Conservation (phyloP, 2,888 invertebrate species). For the Apamea epomidion region DNA sequence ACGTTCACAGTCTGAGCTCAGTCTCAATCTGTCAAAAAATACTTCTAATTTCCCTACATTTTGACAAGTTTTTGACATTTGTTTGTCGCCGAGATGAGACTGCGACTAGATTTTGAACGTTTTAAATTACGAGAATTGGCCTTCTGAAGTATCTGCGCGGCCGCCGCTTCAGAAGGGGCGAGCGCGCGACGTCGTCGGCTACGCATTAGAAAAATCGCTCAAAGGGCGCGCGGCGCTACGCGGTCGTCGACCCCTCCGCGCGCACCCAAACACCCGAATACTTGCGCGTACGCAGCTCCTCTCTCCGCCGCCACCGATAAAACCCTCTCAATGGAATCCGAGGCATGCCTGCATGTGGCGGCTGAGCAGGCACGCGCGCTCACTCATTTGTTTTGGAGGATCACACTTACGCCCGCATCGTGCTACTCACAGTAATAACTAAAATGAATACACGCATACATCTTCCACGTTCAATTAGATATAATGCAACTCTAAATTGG, state of each 20-base stretch:
- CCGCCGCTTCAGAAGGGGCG: conserved; percentile 30
- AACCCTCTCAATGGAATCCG: conserved; percentile 81
- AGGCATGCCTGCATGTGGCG: conserved; percentile 76
- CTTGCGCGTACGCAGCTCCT: conserved; percentile 85
- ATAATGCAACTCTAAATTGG: conserved; percentile 44
- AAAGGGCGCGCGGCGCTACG: conserved; percentile 78
- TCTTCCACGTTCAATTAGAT: conserved; percentile 46
- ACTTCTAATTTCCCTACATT: too few species aligned
- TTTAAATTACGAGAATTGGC: too few species aligned
- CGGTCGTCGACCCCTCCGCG: conserved; percentile 77
- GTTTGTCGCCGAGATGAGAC: too few species aligned
- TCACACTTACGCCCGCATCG: conserved; percentile 64
- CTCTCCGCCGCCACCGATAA: conserved; percentile 72
- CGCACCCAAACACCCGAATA: conserved; percentile 84
- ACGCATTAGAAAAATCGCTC: conserved; percentile 76
- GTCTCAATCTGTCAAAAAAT: too few species aligned
- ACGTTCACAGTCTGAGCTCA: too few species aligned
- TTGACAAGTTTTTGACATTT: too few species aligned
- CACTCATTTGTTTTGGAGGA: conserved; percentile 70
- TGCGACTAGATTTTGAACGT: too few species aligned
- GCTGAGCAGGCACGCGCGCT: conserved; percentile 72
- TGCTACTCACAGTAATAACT: conserved; percentile 54
- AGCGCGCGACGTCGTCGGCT: conserved; percentile 35
- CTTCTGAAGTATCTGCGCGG: conserved; percentile 12
- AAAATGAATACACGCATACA: conserved; percentile 48